A percentile compares a stretch with the other conserved stretches of the same genome.
phyloP scores from a whole-genome alignment of 2,797 vertebrate genomes.

The Trichosurus vulpecula region DNA sequence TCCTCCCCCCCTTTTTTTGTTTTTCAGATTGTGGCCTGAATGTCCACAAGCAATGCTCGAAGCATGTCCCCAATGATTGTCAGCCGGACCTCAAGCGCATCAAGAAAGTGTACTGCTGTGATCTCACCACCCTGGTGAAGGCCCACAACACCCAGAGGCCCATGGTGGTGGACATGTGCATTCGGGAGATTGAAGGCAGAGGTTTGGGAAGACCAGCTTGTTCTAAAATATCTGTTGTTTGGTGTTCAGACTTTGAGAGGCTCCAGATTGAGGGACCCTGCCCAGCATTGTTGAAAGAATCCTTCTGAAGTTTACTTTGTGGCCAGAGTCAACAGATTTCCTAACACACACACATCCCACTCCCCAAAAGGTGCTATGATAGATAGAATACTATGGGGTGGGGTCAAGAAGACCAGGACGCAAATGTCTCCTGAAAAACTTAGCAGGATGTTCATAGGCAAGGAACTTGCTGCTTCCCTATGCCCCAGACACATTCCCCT shows the following conservation, averaged over 20 bases:
- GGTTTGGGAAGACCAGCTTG: conserved; percentile 84
- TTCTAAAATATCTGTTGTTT: background rate
- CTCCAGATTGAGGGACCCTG: background rate
- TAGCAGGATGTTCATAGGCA: background rate
- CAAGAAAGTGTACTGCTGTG: conserved; percentile 98
- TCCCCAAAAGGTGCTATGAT: background rate
- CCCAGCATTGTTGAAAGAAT: background rate
- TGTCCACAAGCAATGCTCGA: conserved; percentile 99
- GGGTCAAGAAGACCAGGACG: background rate
- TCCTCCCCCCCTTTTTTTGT: conserved; percentile 38
- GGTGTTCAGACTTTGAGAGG: background rate
- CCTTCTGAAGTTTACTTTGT: background rate
- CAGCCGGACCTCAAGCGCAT: conserved; percentile 98
- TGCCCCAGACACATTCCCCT: background rate
- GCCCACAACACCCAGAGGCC: conserved; percentile 95
- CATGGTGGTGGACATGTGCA: conserved; percentile 98
- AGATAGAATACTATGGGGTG: background rate
- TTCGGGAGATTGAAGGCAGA: conserved; percentile 97
- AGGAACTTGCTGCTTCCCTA: background rate
- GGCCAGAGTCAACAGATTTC: background rate
- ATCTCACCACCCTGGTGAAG: conserved; percentile 98
- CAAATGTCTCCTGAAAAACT: background rate
- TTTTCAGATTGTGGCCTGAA: conserved; percentile 96
- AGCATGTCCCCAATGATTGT: conserved; percentile 97
- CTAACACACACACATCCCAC: too few relatives aligned